Evolutionary conservation across 2,113 vertebrate species (phyloP), one percentile per base, ranked within the genome.

Genomic region (Crotophaga sulcirostris): DNA sequence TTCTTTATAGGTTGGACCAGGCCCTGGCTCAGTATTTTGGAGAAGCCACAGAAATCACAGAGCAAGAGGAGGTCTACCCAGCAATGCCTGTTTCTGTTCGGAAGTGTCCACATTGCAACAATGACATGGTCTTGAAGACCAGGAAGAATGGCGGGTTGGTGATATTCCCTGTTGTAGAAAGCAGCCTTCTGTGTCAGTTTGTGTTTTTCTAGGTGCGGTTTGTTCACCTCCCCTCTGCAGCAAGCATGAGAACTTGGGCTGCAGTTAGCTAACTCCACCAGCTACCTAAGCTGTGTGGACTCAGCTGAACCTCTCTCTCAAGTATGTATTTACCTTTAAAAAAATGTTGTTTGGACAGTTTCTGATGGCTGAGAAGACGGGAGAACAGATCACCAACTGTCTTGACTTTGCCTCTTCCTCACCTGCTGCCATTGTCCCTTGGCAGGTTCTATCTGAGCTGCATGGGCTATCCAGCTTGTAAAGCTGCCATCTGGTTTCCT

Each of bases 41-140:
- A n/a, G 97, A 98, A 83, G 98, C 97, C 49, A 84, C 97, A 47
- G 97, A 98, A 89, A 66, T 98, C 47, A 63, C 96, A 24, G 98
- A 98, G 87, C 95, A 94, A 54, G 98, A 98, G 77, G 98, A 99
- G 89, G 97, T 98, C 96, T 98, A 98, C 55, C 97, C 99, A 49
- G 97, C 98, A 81, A 92, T 95, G 33, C 98, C 98, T 0, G 76
- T 98, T 56, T 97, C 98, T 0, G 75, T 99, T 85, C 98, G 98
- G 92, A 99, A 99, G 94, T 99, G 99, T 56, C 99, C 99, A 0
- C 97, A 98, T 89, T 99, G 99, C 96, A 97, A 97, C 91, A 98
- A 85, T 3, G 99, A 99, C 98, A 99, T 99, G 99, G 98, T 99
- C 52, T 98, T 99, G 89, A 99, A 98, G 97, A 98, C 97, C 94